phyloP scores from a whole-genome alignment of 2,888 invertebrate genomes.

The Dermolepida albohirtum region DNA sequence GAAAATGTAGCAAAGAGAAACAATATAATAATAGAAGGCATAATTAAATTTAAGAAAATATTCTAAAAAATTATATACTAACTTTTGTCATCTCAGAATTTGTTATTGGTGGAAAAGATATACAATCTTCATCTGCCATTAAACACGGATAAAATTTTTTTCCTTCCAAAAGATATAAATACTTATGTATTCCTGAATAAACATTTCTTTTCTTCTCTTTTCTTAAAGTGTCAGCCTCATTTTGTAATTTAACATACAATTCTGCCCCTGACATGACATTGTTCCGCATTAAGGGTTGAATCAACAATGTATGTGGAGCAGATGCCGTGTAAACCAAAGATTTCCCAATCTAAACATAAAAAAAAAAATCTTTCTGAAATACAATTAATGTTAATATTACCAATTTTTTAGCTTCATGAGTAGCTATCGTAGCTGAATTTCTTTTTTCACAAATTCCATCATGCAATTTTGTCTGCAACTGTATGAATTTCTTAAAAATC shows the following conservation, averaged over 20 bases:
- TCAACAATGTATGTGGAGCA: slow-evolving; percentile 72
- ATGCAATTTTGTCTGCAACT: slow-evolving; percentile 82
- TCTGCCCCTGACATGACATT: slow-evolving; percentile 74
- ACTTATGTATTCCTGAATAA: slow-evolving; percentile 87
- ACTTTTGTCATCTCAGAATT: slow-evolving; percentile 86
- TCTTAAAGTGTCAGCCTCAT: slow-evolving; percentile 82
- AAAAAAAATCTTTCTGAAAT: neutral
- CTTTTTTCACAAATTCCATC: slow-evolving; percentile 83
- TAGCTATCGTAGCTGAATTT: slow-evolving; percentile 83
- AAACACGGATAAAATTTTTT: slow-evolving; percentile 80
- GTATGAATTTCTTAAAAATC: slow-evolving; percentile 79
- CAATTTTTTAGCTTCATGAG: slow-evolving; percentile 80
- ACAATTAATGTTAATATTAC: slow-evolving; percentile 47
- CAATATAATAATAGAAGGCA: slow-evolving; percentile 8
- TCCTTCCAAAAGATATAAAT: slow-evolving; percentile 81
- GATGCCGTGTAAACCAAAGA: slow-evolving; percentile 77
- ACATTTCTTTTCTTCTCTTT: slow-evolving; percentile 87
- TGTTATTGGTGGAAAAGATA: slow-evolving; percentile 89
- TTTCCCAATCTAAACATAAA: slow-evolving; percentile 61
- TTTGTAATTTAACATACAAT: slow-evolving; percentile 75
- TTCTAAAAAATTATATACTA: slow-evolving; percentile 43
- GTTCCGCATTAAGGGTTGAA: slow-evolving; percentile 75
- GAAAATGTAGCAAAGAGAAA: neutral
- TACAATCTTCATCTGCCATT: slow-evolving; percentile 74
- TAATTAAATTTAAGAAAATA: slow-evolving; percentile 5